phyloP scores from a whole-genome alignment of 2,113 vertebrate species.

The Ariopsis seemanni region DNA sequence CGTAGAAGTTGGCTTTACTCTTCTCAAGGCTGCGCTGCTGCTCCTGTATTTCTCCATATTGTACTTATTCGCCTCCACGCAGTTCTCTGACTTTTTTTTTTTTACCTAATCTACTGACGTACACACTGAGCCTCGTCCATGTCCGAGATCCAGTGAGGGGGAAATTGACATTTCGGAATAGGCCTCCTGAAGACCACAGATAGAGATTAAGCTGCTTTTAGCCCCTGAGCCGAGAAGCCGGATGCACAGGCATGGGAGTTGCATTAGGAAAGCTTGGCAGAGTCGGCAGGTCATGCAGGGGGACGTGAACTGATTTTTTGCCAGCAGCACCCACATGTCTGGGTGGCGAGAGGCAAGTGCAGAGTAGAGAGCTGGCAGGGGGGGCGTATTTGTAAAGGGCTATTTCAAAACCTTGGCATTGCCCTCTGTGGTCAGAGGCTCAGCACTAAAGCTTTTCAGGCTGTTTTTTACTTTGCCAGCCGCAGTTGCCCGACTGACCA shows the following conservation, averaged over 20 bases:
- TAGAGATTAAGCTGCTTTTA: constrained; percentile 32
- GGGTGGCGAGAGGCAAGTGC: constrained; percentile 46
- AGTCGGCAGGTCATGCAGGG: constrained; percentile 19
- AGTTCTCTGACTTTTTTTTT: background rate
- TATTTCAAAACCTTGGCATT: constrained; percentile 53
- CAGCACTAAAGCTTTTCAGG: constrained; percentile 43
- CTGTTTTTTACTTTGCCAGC: constrained; percentile 31
- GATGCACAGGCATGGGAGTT: constrained; percentile 2
- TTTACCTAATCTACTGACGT: constrained; percentile 24
- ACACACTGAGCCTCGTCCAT: background rate
- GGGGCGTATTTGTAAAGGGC: constrained; percentile 46
- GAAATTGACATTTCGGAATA: constrained; percentile 37
- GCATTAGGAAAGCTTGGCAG: constrained; percentile 45
- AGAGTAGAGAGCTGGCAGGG: constrained; percentile 15
- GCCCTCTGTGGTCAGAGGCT: constrained; percentile 51
- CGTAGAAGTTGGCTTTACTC: too few relatives aligned
- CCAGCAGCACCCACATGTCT: constrained; percentile 50
- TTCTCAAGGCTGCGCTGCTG: background rate
- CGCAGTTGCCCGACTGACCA: constrained; percentile 35
- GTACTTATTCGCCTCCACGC: background rate
- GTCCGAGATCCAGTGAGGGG: background rate
- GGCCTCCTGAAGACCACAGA: constrained; percentile 17
- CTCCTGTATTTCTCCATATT: background rate
- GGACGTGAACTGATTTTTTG: constrained; percentile 39
- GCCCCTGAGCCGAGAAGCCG: constrained; percentile 15